Percentiles rank a stretch among this genome's conserved stretches.
These are phyloP conservation scores for Delphinus delphis DNA, from an alignment of 2,113 vertebrate species.

Conservation along the genomic window DNA sequence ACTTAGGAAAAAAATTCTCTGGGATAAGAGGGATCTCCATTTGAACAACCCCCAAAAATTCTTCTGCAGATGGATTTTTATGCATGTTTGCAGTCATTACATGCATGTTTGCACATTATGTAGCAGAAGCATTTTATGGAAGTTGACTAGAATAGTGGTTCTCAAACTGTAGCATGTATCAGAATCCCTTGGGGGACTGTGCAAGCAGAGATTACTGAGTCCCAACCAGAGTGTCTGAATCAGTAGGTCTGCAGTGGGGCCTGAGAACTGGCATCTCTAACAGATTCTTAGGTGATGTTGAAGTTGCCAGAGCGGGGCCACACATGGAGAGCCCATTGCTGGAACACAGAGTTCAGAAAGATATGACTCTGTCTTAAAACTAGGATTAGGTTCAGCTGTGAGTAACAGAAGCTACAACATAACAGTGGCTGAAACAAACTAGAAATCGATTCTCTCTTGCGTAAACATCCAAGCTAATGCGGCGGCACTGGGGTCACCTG, in stretches of 20 bases:
- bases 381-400: not conserved
- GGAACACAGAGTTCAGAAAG: no score
- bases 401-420: not conserved
- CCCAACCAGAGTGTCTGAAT: not conserved
- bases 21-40: not conserved
- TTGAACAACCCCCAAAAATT: not conserved
- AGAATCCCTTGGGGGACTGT: not conserved
- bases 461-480: not conserved
- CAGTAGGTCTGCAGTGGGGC: not conserved
- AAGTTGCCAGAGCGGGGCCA: not conserved
- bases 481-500: fast-evolving
- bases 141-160: not conserved
- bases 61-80: not conserved
- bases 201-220: not conserved
- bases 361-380: no score
- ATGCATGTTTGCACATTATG: not conserved
- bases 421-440: not conserved
- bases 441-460: not conserved
- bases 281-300: not conserved
- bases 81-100: not conserved
- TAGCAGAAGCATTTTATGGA: not conserved
- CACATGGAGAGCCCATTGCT: fast-evolving
- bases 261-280: not conserved
- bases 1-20: not conserved
- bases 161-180: not conserved